Conservation (phyloP, 2,888 invertebrate genomes). For the Ypsolopha sequella region DNA sequence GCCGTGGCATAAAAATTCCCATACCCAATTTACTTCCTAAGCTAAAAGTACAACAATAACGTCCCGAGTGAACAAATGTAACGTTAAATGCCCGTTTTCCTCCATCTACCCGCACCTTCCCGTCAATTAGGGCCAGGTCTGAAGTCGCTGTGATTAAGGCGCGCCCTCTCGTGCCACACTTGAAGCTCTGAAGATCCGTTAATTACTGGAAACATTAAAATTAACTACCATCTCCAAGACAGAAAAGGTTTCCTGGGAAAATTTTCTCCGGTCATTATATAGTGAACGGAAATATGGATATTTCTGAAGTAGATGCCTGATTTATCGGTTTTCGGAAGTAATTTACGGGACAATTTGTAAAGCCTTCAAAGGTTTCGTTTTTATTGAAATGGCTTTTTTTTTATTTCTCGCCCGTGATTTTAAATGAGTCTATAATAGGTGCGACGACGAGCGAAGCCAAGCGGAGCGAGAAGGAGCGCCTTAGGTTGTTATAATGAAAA, state of each 20-base stretch:
- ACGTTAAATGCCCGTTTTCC: not conserved
- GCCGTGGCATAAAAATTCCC: too few species aligned
- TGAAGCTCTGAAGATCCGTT: conserved; percentile 59
- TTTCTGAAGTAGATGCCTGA: not conserved
- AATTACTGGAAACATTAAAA: conserved; percentile 61
- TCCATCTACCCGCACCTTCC: not conserved
- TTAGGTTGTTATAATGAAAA: too few species aligned
- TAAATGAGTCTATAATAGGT: too few species aligned
- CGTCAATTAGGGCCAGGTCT: conserved; percentile 11
- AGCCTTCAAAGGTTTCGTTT: too few species aligned
- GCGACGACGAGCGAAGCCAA: too few species aligned
- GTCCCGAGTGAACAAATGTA: not conserved
- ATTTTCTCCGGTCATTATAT: not conserved
- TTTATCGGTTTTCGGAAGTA: too few species aligned
- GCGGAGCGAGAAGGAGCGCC: too few species aligned
- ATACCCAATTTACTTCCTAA: too few species aligned
- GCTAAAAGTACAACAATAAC: too few species aligned
- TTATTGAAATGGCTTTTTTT: too few species aligned
- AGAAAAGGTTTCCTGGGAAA: not conserved
- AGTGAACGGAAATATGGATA: not conserved
- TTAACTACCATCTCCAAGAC: conserved; percentile 38
- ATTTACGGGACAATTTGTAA: too few species aligned
- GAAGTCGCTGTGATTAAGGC: conserved; percentile 32
- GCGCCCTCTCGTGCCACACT: conserved; percentile 39
- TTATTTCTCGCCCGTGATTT: too few species aligned